These are phyloP conservation scores for Leucopsar rothschildi DNA, from an alignment of 2,113 vertebrate species.

Conservation along the genomic window DNA sequence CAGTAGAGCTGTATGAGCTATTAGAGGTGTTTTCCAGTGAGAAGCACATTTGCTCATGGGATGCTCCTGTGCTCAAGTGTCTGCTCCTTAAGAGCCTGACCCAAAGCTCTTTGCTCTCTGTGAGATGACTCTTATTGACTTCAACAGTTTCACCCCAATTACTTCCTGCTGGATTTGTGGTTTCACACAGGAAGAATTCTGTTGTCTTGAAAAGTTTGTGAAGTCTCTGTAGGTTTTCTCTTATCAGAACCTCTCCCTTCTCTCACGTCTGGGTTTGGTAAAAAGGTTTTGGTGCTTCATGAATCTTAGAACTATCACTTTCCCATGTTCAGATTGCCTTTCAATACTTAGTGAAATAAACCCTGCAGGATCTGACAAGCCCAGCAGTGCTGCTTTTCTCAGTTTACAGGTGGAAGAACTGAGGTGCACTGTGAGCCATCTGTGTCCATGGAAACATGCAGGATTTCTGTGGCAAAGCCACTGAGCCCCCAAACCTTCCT, in stretches of 20 bases:
- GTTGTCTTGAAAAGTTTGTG: background rate
- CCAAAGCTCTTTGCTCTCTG: background rate
- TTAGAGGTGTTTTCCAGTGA: background rate
- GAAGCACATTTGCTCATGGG: background rate
- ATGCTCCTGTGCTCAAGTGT: background rate
- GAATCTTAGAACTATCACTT: background rate
- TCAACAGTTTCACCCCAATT: background rate
- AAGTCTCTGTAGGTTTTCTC: background rate
- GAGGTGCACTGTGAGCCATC: background rate
- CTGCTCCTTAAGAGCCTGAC: background rate
- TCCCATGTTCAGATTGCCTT: background rate
- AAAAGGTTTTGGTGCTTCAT: background rate
- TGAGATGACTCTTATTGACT: background rate
- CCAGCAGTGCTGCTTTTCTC: background rate
- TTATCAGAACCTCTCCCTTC: background rate
- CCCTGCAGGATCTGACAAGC: background rate
- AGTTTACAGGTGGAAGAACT: background rate
- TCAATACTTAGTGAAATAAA: background rate
- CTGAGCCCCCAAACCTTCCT: background rate
- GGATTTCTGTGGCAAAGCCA: background rate
- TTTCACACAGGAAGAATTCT: background rate
- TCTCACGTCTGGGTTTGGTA: background rate
- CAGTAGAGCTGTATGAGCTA: background rate
- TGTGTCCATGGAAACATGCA: accelerated
- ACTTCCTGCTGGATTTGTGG: background rate